These are phyloP conservation scores for Sycobia sp. DNA, from an alignment of 1,140 invertebrate species.

Conservation along the genomic window DNA sequence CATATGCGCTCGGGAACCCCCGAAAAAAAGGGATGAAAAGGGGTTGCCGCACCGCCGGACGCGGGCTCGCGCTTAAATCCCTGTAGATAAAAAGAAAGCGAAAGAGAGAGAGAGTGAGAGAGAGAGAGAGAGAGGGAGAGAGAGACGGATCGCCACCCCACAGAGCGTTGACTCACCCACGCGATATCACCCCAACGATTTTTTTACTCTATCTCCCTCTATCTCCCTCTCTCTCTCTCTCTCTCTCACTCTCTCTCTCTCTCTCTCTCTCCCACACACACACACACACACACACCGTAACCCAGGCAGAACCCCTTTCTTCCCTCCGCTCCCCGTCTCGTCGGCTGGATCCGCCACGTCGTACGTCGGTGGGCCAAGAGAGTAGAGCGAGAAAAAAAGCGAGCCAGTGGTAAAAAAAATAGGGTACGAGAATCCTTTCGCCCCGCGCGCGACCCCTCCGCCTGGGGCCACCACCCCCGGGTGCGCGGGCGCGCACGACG, in stretches of 20 bases:
- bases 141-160: constrained; percentile 12
- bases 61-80: constrained; percentile 18
- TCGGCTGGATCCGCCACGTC: too few species aligned
- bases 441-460: neutral
- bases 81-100: constrained; percentile 22
- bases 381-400: neutral
- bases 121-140: neutral
- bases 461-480: neutral
- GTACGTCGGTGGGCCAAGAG: too few species aligned
- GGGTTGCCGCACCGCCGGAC: neutral
- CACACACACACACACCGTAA: too few species aligned
- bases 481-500: too few species aligned
- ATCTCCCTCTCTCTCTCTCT: too few species aligned
- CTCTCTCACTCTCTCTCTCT: too few species aligned
- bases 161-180: constrained; percentile 18
- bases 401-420: too few species aligned
- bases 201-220: too few species aligned
- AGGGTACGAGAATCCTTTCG: constrained; percentile 34
- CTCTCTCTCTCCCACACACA: too few species aligned
- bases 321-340: too few species aligned
- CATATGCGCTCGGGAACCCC: too few species aligned
- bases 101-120: neutral
- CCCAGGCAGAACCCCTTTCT: constrained; percentile 8
- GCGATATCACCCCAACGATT: constrained; percentile 14
- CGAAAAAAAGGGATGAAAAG: too few species aligned